Base-by-base conservation (phyloP, 2,888 invertebrate species). In the Ditula angustiorana region DNA sequence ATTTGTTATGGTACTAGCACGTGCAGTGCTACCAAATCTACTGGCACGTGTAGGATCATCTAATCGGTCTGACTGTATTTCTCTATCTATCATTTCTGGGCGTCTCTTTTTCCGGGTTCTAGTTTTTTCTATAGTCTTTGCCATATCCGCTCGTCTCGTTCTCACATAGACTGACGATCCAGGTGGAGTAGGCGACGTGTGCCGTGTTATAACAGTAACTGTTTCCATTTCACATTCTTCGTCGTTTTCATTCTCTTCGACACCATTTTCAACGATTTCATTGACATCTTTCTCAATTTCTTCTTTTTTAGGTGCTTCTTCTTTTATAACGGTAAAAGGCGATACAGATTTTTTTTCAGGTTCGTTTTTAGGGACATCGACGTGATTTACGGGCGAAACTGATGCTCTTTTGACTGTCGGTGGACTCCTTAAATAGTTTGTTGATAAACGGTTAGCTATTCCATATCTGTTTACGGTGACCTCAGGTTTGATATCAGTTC, bases 131-230 rank as follows among this genome's bases (percentile, higher is more conserved):
- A 96, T 90, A 2, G 95, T 94, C 79, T 96, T 95, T 5, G 96
- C 95, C 77, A 96, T 93, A 72, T 97, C 97, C 0, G 95, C 94
- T 79, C 96, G 93, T 72, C 96, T 94, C 23, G 94, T 94, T 69
- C 96, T 91, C 8, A 95, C 88, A 69, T 95, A 95, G 30, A 90
- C 87, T 0, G 94, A 92, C 0, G 95, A 94, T 0, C 95, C 95
- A 0, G 96, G 95, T 2, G 96, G 95, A 0, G 96, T 96, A 0
- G 97, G 97, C 16, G 97, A 97, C 0, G 97, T 97, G 26, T 95
- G 95, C 65, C 97, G 93, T 0, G 96, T 96, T 2, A 96, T 93
- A 56, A 97, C 94, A 3, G 93, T 93, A 2, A 97, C 82, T 2
- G 94, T 88, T 79, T 90, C 90, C 71, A 78, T 81, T 58, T 85